These are phyloP conservation scores for Gastrophryne carolinensis DNA, from an alignment of 2,797 vertebrate genomes.

Conservation along the genomic window DNA sequence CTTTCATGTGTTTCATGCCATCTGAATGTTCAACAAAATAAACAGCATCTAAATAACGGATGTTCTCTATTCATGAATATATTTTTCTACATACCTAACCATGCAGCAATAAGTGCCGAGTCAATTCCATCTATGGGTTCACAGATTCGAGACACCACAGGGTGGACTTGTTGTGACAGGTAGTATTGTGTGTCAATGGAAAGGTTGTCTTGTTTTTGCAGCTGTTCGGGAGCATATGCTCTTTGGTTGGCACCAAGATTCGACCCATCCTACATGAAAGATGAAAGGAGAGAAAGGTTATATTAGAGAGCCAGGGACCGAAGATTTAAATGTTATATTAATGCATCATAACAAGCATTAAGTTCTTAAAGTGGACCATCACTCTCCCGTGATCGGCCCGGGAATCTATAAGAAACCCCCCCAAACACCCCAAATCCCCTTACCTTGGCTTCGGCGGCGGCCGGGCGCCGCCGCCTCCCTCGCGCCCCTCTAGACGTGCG, in stretches of 20 bases:
- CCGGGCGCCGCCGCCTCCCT: too few relatives aligned
- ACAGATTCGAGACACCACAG: conserved; percentile 94
- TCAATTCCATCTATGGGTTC: conserved; percentile 96
- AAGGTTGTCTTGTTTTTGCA: conserved; percentile 89
- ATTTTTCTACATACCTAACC: conserved; percentile 82
- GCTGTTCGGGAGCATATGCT: conserved; percentile 90
- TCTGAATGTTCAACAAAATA: neutral
- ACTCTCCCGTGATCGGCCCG: too few relatives aligned
- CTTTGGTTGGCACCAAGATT: conserved; percentile 86
- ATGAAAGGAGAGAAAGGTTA: conserved; percentile 38
- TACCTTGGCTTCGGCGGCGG: too few relatives aligned
- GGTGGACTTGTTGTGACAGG: conserved; percentile 93
- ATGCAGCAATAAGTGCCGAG: conserved; percentile 86
- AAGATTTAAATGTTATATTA: too few relatives aligned
- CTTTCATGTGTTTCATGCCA: neutral
- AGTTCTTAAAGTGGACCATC: too few relatives aligned
- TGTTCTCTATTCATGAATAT: neutral
- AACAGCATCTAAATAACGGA: neutral
- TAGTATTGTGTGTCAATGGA: conserved; percentile 91
- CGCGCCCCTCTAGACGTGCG: too few relatives aligned
- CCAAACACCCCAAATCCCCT: too few relatives aligned
- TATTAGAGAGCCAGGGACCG: conserved; percentile 38
- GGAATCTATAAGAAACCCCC: too few relatives aligned
- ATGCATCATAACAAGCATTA: too few relatives aligned
- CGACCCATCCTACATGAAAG: conserved; percentile 84